These are phyloP conservation scores for Vulpes ferrilata DNA, from an alignment of 2,113 vertebrate genomes.

Conservation along the genomic window DNA sequence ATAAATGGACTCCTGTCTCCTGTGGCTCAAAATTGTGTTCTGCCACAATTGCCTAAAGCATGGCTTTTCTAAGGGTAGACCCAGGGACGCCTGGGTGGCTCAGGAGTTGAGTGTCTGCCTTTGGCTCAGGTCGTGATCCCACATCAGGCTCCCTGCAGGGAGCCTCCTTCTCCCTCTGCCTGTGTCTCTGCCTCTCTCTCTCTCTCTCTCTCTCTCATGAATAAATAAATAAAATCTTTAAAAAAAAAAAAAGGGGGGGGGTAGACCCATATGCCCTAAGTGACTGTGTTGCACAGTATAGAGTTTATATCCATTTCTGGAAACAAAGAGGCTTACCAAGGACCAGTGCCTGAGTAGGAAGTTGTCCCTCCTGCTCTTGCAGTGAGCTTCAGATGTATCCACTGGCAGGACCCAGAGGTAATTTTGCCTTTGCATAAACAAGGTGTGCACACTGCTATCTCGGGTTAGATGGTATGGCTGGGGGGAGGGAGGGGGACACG, in stretches of 20 bases:
- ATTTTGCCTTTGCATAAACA: constrained; percentile 51
- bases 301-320: background rate
- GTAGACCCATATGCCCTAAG: background rate
- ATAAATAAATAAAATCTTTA: too few species aligned
- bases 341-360: background rate
- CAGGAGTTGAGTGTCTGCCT: too few species aligned
- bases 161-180: too few species aligned
- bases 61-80: background rate
- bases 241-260: too few species aligned
- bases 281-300: background rate
- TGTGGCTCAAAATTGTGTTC: constrained; percentile 25
- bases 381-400: background rate
- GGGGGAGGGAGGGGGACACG: background rate
- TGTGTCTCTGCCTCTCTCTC: too few species aligned
- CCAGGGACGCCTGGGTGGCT: too few species aligned
- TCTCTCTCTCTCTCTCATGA: too few species aligned
- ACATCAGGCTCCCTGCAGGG: too few species aligned
- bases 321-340: constrained; percentile 30
- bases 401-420: background rate
- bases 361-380: background rate
- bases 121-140: too few species aligned
- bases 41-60: constrained; percentile 1
- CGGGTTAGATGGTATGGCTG: background rate
- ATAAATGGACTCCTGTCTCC: background rate
- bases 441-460: background rate